Percentiles rank a stretch among this genome's conserved stretches.
Evolutionary conservation across 2,888 invertebrate genomes (phyloP).

Genomic region (Dicranocentrus wangi): DNA sequence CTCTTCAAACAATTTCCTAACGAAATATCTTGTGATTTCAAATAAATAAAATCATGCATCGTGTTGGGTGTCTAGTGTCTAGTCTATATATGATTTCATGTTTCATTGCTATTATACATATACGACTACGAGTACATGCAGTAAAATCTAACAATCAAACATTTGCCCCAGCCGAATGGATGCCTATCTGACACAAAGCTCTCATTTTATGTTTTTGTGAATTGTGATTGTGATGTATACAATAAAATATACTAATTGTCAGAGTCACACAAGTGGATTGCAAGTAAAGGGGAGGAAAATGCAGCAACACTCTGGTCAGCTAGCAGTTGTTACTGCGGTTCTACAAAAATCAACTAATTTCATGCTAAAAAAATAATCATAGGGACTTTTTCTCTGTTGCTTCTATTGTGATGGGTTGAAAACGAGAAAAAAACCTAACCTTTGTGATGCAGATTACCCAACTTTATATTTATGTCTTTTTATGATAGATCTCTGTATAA

Average conservation of each 20-base stretch:
- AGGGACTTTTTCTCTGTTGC: background rate
- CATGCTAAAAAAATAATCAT: constrained; percentile 26
- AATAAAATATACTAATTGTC: constrained; percentile 24
- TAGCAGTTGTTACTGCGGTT: constrained; percentile 22
- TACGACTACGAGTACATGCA: no score
- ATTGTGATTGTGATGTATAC: background rate
- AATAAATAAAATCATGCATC: no score
- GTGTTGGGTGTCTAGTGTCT: no score
- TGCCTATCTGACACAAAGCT: background rate
- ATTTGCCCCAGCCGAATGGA: no score
- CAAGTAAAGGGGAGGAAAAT: background rate
- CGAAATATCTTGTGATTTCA: background rate
- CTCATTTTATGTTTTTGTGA: constrained; percentile 2
- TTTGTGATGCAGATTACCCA: constrained; percentile 9
- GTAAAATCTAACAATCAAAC: no score
- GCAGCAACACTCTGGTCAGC: constrained; percentile 12
- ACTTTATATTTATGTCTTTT: constrained; percentile 4
- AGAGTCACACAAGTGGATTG: constrained; percentile 13
- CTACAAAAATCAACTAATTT: constrained; percentile 22
- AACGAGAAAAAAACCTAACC: background rate
- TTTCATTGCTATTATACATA: no score
- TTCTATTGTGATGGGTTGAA: constrained; percentile 5
- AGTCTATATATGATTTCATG: no score
- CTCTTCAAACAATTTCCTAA: constrained; percentile 24
- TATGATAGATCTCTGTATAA: background rate